Base-by-base conservation (phyloP, 2,113 vertebrate species). In the Rallus limicola region DNA sequence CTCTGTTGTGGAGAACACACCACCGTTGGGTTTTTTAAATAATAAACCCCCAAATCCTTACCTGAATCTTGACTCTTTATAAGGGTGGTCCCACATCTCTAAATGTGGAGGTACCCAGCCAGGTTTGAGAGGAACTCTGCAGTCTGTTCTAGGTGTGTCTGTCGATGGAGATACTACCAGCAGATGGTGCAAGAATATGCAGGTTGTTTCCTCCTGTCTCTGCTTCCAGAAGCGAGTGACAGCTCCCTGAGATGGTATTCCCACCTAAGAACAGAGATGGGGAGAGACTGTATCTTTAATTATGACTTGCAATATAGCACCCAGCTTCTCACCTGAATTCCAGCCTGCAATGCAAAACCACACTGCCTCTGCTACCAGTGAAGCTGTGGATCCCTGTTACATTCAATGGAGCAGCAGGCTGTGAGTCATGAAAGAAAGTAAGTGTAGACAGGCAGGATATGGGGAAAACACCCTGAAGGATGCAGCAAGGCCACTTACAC, bases 111-210 rank as follows among this genome's bases (percentile, higher is more conserved):
- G 0, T 20, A 44, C 16, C 55, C 53, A 6, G 38, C 59, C 75
- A 78, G 55, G 34, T 50, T 19, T 11, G n/a, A 34, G 60, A 75
- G 36, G 70, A 82, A 59, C 24, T 8, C 1, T 0, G 38, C n/a
- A 38, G 59, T 7, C 77, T 13, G 16, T 64, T 13, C 28, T 4
- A 82, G 63, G 75, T 58, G 18, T 0, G 24, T 26, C 78, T 90
- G 75, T 18, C 36, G 1, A 5, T 6, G 5, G 79, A 90, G 93
- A 71, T 31, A 75, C 71, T 48, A 58, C 85, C 96, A 92, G 94
- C 75, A 96, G 96, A 94, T 94, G 93, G 90, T 95, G 87, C 94
- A 95, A 80, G 80, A 71, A 55, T 3, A 60, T 36, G 55, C 82
- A 46, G 71, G 46, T 74, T 63, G 38, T 12, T 88, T 63, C 76